Evolutionary conservation across 2,113 vertebrate genomes (phyloP), one percentile per base, ranked within the genome.

Genomic region (Petrocephalus microphthalmus): DNA sequence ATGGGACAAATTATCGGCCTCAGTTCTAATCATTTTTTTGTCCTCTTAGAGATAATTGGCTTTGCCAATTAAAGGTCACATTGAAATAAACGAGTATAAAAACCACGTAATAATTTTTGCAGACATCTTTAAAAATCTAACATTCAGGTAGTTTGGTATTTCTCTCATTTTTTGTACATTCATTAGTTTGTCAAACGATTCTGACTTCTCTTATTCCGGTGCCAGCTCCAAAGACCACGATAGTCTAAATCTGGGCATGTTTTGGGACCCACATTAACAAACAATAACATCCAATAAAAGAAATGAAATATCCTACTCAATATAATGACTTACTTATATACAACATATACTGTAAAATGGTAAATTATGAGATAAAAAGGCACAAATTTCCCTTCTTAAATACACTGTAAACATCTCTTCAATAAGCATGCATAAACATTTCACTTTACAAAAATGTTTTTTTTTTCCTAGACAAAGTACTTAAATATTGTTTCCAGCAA

Each of bases 371-470:
- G 97, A 97, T 97, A 98, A 98, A 98, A 99, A 99, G 98, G 98
- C 98, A 99, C 98, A 97, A 97, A 96, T 97, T 98, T 98, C 97
- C 97, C 97, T 98, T 98, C 97, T 98, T 98, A 99, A 98, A 98
- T 98, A 99, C 97, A 98, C 97, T 99, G 98, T 99, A 99, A 99
- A 99, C 98, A 96, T 96, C 94, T 95, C 95, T 95, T 98, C 97
- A 96, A 97, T 96, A 97, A 96, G 97, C 98, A 99, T 99, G 98
- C 98, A 99, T 97, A 94, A 97, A 98, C 97, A 95, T 96, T 96
- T 98, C 96, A 98, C 97, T 97, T 97, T 99, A 99, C 98, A 99
- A 99, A 98, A 98, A 95, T 94, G 93, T 97, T 97, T 25, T 96
- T 97, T 97, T 96, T 97, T 98, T 56, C 49, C 49, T 98, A 98